Conservation (phyloP, 2,888 invertebrate species). For the Brachynemurus nebulosus region DNA sequence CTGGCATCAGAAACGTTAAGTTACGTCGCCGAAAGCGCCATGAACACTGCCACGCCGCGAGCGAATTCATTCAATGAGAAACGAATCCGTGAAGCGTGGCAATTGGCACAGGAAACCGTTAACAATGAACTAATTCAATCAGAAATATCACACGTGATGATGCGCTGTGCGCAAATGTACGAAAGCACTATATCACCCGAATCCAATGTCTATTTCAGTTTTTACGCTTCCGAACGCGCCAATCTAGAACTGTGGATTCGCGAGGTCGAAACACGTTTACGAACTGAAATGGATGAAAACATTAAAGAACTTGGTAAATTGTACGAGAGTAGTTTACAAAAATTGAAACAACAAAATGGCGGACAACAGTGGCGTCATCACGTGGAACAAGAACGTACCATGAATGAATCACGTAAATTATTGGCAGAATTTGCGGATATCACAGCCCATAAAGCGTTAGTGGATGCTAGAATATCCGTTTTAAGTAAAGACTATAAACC, state of each 20-base stretch:
- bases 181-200: constrained; percentile 42
- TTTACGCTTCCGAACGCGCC: constrained; percentile 52
- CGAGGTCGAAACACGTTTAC: constrained; percentile 54
- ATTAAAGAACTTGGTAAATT: constrained; percentile 51
- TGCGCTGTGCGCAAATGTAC: constrained; percentile 53
- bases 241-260: constrained; percentile 63
- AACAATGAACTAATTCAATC: constrained; percentile 62
- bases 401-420: constrained; percentile 34
- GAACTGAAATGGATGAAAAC: constrained; percentile 56
- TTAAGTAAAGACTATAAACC: constrained; percentile 40
- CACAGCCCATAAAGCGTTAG: constrained; percentile 57
- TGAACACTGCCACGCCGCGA: constrained; percentile 28
- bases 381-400: constrained; percentile 34
- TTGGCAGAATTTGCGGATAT: constrained; percentile 55
- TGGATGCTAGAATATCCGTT: constrained; percentile 61
- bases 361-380: constrained; percentile 32
- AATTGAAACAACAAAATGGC: constrained; percentile 35
- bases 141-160: constrained; percentile 60
- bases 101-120: constrained; percentile 58
- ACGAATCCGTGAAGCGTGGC: constrained; percentile 60
- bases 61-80: constrained; percentile 42
- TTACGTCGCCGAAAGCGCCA: constrained; percentile 35
- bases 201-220: constrained; percentile 40
- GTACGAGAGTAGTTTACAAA: constrained; percentile 49
- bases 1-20: constrained; percentile 57